phyloP scores from a whole-genome alignment of 1,140 invertebrate species.

The Semibalanus balanoides region DNA sequence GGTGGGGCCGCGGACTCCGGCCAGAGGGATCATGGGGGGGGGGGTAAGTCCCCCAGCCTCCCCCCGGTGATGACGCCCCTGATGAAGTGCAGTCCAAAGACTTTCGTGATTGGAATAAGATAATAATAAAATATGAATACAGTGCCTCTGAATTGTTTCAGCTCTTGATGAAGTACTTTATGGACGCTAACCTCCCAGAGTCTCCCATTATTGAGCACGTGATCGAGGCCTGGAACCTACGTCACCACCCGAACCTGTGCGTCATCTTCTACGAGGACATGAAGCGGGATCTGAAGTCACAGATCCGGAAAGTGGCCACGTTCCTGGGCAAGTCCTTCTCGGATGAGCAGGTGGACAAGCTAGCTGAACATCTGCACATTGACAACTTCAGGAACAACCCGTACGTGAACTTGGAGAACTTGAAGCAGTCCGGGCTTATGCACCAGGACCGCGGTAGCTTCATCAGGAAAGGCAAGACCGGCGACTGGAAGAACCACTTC shows the following conservation, averaged over 20 bases:
- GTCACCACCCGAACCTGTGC: conserved; percentile 19
- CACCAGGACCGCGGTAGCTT: conserved; percentile 26
- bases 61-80: too few relatives aligned
- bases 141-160: too few relatives aligned
- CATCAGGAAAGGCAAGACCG: conserved; percentile 20
- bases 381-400: too few relatives aligned
- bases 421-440: conserved; percentile 30
- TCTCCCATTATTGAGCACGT: conserved; percentile 17
- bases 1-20: too few relatives aligned
- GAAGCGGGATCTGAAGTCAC: conserved; percentile 16
- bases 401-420: conserved; percentile 23
- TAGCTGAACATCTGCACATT: conserved; percentile 8
- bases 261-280: conserved; percentile 24
- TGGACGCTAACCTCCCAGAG: conserved; percentile 3
- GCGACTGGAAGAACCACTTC: too few relatives aligned
- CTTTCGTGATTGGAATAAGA: too few relatives aligned
- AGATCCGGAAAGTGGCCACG: conserved; percentile 26
- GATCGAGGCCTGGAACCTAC: conserved; percentile 19
- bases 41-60: too few relatives aligned
- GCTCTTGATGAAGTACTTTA: conserved; percentile 7
- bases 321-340: conserved; percentile 29
- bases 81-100: too few relatives aligned
- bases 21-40: too few relatives aligned
- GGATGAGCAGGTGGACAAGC: conserved; percentile 22
- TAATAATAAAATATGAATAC: too few relatives aligned